A percentile compares a stretch with the other conserved stretches of the same genome.
phyloP scores from a whole-genome alignment of 1,140 invertebrate species.

The Scaptomyza graminum region DNA sequence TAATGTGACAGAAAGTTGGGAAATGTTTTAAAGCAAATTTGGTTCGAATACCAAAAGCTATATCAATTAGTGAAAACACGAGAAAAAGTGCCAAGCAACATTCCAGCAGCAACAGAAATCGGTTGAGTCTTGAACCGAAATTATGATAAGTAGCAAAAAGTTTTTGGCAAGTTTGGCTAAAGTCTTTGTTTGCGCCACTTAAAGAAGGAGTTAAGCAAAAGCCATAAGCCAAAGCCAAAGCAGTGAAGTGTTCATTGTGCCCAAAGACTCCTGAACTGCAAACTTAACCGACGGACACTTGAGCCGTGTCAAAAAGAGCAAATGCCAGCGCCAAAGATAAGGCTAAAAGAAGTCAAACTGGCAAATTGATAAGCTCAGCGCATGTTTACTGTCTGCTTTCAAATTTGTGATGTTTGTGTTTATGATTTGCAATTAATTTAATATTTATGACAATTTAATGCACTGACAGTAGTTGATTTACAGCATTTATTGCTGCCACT shows the following conservation, averaged over 20 bases:
- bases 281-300: constrained; percentile 59
- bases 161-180: constrained; percentile 3
- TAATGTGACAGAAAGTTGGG: not conserved
- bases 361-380: not conserved
- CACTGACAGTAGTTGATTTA: constrained; percentile 46
- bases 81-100: not conserved
- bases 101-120: constrained; percentile 2
- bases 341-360: not conserved
- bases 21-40: too few species aligned
- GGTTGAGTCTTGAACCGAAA: not conserved
- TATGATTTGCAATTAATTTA: constrained; percentile 44
- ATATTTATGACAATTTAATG: constrained; percentile 24
- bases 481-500: constrained; percentile 7
- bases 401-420: not conserved
- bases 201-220: constrained; percentile 37
- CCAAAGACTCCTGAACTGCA: constrained; percentile 16
- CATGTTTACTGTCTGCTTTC: not conserved
- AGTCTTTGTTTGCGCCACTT: constrained; percentile 9
- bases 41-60: too few species aligned
- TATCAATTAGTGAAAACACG: too few species aligned
- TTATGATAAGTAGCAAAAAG: constrained; percentile 11
- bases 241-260: constrained; percentile 74
- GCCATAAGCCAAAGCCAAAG: constrained; percentile 52
- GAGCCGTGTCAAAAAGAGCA: constrained; percentile 52
- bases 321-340: not conserved